Evolutionary conservation across 1,140 invertebrate species (phyloP).

Genomic region (Cydia fagiglandana): DNA sequence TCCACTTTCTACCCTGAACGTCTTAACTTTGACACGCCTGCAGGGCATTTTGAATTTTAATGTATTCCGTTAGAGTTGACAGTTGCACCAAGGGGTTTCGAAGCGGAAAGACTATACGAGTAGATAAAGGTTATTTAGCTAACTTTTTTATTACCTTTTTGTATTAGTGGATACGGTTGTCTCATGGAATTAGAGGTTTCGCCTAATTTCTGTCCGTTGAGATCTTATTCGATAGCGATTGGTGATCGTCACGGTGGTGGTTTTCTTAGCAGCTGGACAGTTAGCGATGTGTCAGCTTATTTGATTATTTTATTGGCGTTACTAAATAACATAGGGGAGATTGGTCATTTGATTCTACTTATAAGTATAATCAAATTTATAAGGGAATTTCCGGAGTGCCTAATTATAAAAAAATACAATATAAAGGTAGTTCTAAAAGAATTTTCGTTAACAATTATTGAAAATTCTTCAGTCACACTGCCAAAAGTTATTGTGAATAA

Average conservation of each 20-base stretch:
- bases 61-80: background rate
- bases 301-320: conserved; percentile 21
- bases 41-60: background rate
- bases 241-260: conserved; percentile 45
- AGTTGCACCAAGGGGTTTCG: background rate
- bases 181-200: conserved; percentile 59
- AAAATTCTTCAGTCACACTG: no score
- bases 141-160: conserved; percentile 47
- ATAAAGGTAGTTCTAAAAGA: no score
- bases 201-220: conserved; percentile 61
- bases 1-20: conserved; percentile 38
- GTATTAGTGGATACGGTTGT: conserved; percentile 67
- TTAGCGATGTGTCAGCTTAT: conserved; percentile 35
- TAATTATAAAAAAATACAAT: background rate
- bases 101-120: conserved; percentile 24
- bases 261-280: conserved; percentile 36
- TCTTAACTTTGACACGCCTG: background rate
- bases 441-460: no score
- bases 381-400: background rate
- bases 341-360: background rate
- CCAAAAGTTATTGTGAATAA: no score
- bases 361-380: background rate
- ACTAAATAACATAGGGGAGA: conserved; percentile 13
- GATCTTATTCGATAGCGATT: conserved; percentile 64
- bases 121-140: conserved; percentile 25